These are phyloP conservation scores for Tetragnatha versicolor DNA, from an alignment of 1,140 invertebrate genomes.

Conservation along the genomic window DNA sequence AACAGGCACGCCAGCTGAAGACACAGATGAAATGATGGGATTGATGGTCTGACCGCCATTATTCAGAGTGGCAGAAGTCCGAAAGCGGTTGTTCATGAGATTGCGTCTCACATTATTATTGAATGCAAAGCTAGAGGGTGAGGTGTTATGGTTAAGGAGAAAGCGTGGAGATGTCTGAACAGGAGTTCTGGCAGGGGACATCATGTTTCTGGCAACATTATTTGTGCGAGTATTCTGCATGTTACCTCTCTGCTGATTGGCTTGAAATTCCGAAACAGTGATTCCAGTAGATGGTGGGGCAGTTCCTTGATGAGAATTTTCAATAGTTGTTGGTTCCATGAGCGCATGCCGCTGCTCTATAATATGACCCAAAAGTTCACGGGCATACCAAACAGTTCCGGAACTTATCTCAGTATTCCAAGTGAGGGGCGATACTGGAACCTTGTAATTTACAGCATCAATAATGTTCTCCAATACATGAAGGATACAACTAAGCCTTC, in stretches of 20 bases:
- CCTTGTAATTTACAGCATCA: slow-evolving; percentile 45
- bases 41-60: neutral
- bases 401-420: slow-evolving; percentile 53
- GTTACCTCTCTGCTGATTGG: too few species aligned
- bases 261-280: too few species aligned
- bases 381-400: slow-evolving; percentile 44
- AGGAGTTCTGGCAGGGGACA: neutral
- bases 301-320: neutral
- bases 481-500: slow-evolving; percentile 17
- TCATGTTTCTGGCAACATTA: too few species aligned
- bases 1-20: slow-evolving; percentile 1
- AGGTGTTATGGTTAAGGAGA: neutral
- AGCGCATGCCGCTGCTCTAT: slow-evolving; percentile 34
- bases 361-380: slow-evolving; percentile 33
- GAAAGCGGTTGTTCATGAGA: slow-evolving; percentile 11
- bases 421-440: slow-evolving; percentile 20
- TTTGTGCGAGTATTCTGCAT: too few species aligned
- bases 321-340: slow-evolving; percentile 27
- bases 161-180: neutral
- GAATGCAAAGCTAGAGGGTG: neutral
- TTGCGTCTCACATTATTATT: slow-evolving; percentile 15
- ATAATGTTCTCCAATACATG: slow-evolving; percentile 48
- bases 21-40: slow-evolving; percentile 20
- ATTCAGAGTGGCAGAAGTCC: neutral
- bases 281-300: neutral